Conservation (phyloP, 2,113 vertebrate genomes). For the Sakesphorus luctuosus region DNA sequence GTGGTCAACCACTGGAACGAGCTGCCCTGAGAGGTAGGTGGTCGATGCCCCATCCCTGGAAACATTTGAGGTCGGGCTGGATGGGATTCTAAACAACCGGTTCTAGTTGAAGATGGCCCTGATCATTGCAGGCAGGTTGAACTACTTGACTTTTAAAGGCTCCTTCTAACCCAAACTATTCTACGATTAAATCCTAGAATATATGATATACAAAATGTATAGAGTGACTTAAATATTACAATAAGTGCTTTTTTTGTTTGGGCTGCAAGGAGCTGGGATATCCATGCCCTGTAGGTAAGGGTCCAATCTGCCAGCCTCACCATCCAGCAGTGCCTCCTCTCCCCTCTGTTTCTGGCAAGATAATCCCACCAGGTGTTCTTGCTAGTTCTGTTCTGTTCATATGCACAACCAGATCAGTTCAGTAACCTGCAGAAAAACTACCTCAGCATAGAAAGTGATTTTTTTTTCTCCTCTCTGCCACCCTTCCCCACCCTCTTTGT, state of each 20-base stretch:
- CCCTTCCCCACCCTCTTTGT: accelerated
- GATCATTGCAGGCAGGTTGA: not conserved
- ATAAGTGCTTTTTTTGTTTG: not conserved
- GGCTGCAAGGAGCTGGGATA: not conserved
- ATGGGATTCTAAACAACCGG: not conserved
- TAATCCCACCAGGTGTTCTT: not conserved
- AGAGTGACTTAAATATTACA: not conserved
- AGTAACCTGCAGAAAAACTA: not conserved
- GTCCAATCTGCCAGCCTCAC: not conserved
- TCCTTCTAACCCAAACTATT: not conserved
- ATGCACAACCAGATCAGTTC: not conserved
- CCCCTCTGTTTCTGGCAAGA: not conserved
- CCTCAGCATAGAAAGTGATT: not conserved
- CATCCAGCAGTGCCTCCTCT: not conserved
- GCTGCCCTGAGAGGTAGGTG: not conserved
- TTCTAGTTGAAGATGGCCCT: not conserved
- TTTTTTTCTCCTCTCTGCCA: not conserved
- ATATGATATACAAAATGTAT: not conserved
- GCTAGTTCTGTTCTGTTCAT: not conserved
- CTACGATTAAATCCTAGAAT: not conserved
- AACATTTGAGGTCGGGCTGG: not conserved
- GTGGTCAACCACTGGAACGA: not conserved
- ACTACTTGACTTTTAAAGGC: not conserved
- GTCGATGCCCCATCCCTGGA: not conserved
- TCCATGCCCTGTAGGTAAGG: not conserved